Base-by-base conservation (phyloP, 2,113 vertebrate genomes). In the Nycticebus coucang region DNA sequence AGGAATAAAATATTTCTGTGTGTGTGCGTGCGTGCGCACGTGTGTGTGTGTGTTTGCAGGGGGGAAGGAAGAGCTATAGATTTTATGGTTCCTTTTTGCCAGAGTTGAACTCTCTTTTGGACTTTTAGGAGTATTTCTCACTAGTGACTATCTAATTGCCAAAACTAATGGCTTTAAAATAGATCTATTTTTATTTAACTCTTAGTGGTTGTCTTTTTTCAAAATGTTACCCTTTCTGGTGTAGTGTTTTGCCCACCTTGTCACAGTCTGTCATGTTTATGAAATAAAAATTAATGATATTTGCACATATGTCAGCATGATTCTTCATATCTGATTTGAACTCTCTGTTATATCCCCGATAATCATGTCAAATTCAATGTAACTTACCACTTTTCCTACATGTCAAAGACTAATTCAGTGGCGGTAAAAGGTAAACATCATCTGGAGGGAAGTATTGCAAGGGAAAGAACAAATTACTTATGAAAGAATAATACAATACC, bases 81-180 rank as follows among this genome's bases (percentile, higher is more conserved):
- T 81, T 82, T 81, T 59, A 60, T 60, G 33, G 19, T 53, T 97
- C 57, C n/a, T 50, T 94, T 95, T 95, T 91, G 15, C 30, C 35
- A 77, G 66, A 86, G 30, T 60, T 62, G 37, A 86, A 53, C 68
- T 41, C 7, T 93, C 35, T 81, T 19, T 18, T 59, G 17, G 4
- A 79, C 82, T 94, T 93, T 74, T 92, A 86, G 62, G 13, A 77
- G 53, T 5, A 33, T 75, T 5, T 91, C 59, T 84, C 57, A 69
- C 53, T 30, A 90, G n/a, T 53, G 41, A 64, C 24, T 69, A 59
- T 33, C 68, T 81, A 87, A 53, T 82, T 60, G 66, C 24, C 45
- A 62, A 15, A 87, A 74, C 83, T 59, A 60, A 28, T 83, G 22
- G 0, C 11, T 89, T 96, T 87, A n/a, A 83, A 68, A 55, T 92